Percentiles rank a stretch among this genome's conserved stretches.
These are phyloP conservation scores for Linhomoeus sp. DNA, from an alignment of 2,888 invertebrate species.

Conservation along the genomic window DNA sequence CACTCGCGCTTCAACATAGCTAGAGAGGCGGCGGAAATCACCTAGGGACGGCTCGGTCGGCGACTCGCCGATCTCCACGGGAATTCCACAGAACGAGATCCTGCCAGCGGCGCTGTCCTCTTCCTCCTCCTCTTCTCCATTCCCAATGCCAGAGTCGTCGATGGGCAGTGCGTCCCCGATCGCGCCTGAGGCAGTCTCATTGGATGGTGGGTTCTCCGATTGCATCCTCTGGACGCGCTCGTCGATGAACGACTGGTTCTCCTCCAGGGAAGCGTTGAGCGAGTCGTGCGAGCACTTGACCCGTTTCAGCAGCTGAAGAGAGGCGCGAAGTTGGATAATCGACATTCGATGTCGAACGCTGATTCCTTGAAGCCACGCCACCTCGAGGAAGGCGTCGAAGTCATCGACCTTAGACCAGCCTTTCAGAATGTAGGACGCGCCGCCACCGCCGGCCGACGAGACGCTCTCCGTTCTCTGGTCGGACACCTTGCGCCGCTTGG, in stretches of 20 bases:
- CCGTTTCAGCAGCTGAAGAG: too few species aligned
- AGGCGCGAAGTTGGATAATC: too few species aligned
- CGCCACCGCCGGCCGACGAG: not conserved
- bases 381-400: constrained; percentile 5
- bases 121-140: not conserved
- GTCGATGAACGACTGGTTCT: constrained; percentile 1
- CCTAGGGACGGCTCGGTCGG: not conserved
- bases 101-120: not conserved
- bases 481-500: not conserved
- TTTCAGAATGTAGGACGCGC: not conserved
- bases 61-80: not conserved
- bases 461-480: not conserved
- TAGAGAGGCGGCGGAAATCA: not conserved
- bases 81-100: not conserved
- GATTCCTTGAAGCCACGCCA: not conserved
- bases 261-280: not conserved
- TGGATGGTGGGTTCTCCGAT: not conserved
- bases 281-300: not conserved
- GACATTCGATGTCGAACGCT: too few species aligned
- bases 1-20: not conserved
- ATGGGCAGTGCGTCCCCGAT: not conserved
- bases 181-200: not conserved
- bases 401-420: constrained; percentile 7
- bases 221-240: not conserved
- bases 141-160: not conserved